These are phyloP conservation scores for Terebella lapidaria DNA, from an alignment of 2,888 invertebrate species.

Conservation along the genomic window DNA sequence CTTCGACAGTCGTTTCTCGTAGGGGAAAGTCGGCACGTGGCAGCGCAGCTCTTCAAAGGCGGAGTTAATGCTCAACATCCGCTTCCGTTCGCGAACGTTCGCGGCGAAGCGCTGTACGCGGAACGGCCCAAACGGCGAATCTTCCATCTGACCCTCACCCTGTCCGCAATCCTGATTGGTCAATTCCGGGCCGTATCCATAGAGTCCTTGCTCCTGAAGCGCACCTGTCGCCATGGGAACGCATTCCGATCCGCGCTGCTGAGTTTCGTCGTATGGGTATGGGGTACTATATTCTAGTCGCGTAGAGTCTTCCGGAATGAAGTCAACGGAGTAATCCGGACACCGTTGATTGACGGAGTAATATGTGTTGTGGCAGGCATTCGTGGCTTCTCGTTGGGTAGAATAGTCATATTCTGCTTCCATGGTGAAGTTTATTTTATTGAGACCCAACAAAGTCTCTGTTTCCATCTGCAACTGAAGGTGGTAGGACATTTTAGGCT, in stretches of 20 bases:
- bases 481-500: no score
- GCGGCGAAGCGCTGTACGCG: conserved; percentile 59
- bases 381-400: neutral
- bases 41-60: conserved; percentile 96
- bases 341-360: neutral
- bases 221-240: no score
- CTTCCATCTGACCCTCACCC: neutral
- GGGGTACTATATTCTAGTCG: neutral
- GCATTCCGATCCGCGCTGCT: no score
- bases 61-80: conserved; percentile 89
- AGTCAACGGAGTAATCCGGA: neutral
- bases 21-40: conserved; percentile 98
- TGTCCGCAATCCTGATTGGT: neutral
- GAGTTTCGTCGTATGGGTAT: neutral
- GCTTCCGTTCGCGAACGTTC: conserved; percentile 91
- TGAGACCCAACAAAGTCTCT: no score
- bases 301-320: neutral
- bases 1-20: conserved; percentile 95
- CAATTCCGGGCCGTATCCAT: no score
- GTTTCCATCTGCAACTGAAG: no score
- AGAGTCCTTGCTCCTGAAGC: no score
- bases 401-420: neutral
- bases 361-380: no score
- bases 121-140: neutral
- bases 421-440: no score